Conservation (phyloP, 2,797 vertebrate species). For the Poliocrania exsul region DNA sequence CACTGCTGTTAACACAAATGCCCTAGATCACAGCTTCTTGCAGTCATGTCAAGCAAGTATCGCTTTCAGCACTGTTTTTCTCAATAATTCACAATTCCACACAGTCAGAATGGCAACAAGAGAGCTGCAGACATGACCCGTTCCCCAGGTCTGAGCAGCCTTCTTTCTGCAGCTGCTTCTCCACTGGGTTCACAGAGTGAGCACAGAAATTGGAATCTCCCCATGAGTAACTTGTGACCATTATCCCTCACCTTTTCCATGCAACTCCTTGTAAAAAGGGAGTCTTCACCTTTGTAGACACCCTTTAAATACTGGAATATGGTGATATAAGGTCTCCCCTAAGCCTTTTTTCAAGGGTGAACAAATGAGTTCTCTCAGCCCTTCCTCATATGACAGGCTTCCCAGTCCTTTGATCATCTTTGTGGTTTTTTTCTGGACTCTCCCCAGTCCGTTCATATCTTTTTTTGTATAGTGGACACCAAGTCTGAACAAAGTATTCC, state of each 20-base stretch:
- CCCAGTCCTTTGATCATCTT: background rate
- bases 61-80: background rate
- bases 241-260: background rate
- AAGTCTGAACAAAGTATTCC: background rate
- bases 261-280: background rate
- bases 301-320: background rate
- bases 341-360: background rate
- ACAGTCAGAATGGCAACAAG: background rate
- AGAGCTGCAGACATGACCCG: background rate
- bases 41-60: background rate
- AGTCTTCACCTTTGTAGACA: background rate
- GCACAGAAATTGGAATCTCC: background rate
- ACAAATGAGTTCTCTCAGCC: background rate
- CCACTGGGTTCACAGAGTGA: background rate
- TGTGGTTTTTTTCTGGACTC: background rate
- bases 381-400: background rate
- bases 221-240: background rate
- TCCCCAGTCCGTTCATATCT: background rate
- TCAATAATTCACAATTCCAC: background rate
- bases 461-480: background rate
- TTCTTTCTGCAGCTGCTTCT: constrained; percentile 34
- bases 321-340: background rate
- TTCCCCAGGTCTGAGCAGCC: background rate
- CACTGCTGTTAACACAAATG: background rate
- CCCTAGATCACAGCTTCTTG: background rate